Evolutionary conservation across 2,888 invertebrate genomes (phyloP).

Genomic region (Drosophila rubida): DNA sequence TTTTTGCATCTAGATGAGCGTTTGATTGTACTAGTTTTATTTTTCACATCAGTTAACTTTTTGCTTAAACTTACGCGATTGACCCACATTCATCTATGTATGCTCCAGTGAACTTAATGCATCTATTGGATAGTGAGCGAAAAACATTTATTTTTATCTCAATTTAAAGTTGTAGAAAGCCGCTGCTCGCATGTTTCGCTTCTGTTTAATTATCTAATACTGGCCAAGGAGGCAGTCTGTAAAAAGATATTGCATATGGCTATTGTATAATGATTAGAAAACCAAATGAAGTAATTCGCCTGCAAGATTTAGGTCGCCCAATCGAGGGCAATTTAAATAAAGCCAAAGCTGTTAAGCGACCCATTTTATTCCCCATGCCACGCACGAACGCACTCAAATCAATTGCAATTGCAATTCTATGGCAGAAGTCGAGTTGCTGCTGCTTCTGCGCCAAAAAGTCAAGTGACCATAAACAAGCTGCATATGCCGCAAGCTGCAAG

Average conservation of each 20-base stretch:
- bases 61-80: constrained; percentile 32
- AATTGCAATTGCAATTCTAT: constrained; percentile 46
- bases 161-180: background rate
- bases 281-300: constrained; percentile 24
- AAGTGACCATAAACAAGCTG: constrained; percentile 70
- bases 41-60: constrained; percentile 31
- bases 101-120: constrained; percentile 24
- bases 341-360: constrained; percentile 45
- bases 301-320: constrained; percentile 27
- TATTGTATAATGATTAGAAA: constrained; percentile 16
- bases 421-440: constrained; percentile 1
- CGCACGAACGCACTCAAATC: constrained; percentile 57
- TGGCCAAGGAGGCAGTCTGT: background rate
- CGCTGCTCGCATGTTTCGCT: constrained; percentile 8
- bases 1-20: constrained; percentile 9
- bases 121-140: background rate
- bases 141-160: constrained; percentile 3
- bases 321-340: constrained; percentile 27
- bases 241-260: constrained; percentile 12
- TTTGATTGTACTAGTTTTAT: constrained; percentile 9
- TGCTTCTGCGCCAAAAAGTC: constrained; percentile 63
- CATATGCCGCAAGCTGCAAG: constrained; percentile 27
- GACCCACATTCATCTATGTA: constrained; percentile 46
- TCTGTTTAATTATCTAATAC: constrained; percentile 17
- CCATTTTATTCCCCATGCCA: constrained; percentile 55